These are phyloP conservation scores for Schizaphis graminum DNA, from an alignment of 2,888 invertebrate species.

Conservation along the genomic window DNA sequence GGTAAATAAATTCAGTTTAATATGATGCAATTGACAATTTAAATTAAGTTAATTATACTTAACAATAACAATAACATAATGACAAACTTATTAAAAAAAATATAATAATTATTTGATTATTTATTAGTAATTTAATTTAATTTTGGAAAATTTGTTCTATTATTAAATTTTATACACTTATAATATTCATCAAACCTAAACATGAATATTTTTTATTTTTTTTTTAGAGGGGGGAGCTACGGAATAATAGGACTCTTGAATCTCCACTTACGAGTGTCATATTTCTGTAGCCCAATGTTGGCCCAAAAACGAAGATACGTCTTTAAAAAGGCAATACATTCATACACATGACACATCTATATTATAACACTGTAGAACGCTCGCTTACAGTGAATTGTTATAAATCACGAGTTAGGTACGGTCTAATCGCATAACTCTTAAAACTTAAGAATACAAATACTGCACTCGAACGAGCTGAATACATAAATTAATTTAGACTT, in stretches of 20 bases:
- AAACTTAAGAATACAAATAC: neutral
- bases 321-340: neutral
- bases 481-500: constrained; percentile 25
- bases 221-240: neutral
- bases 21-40: neutral
- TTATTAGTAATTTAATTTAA: neutral
- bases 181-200: neutral
- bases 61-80: no score
- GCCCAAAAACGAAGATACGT: neutral
- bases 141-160: neutral
- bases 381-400: neutral
- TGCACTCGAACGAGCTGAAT: neutral
- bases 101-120: neutral
- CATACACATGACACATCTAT: neutral
- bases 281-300: neutral
- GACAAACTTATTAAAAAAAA: neutral
- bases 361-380: neutral
- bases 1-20: neutral
- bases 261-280: neutral
- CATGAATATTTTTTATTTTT: neutral
- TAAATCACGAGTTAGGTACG: constrained; percentile 2
- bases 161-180: neutral
- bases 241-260: neutral
- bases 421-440: neutral
- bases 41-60: neutral